Evolutionary conservation across 2,888 invertebrate species (phyloP), one percentile per base, ranked within the genome.

Genomic region (Ligdia adustata): DNA sequence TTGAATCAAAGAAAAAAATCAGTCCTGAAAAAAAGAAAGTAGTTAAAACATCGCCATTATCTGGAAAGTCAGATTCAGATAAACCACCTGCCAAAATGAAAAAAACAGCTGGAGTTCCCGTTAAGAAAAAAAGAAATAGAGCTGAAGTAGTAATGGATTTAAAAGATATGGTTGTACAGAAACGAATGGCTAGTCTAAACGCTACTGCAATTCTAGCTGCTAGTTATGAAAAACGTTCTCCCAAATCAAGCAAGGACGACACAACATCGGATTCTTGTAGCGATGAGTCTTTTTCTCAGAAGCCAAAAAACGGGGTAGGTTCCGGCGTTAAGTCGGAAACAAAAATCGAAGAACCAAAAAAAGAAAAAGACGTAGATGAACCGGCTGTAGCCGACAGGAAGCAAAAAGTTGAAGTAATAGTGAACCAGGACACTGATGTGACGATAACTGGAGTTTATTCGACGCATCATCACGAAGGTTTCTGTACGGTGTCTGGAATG

Each of bases 141-240:
- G 91, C 90, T 42, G 93, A 94, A 74, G 82, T 93, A 26, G 91
- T 93, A 14, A 95, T 95, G 95, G 96, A 96, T 68, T 88, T 96
- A 33, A 95, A 95, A 67, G 96, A 96, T 62, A 96, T 96, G 93
- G 94, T 97, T 3, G 96, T 97, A 9, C 92, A 95, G 61, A 97
- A 97, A 75, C 92, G 97, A 16, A 97, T 97, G 97, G 97, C 97
- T 11, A 96, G 96, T 73, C 86, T 97, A 16, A 97, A 97, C 78
- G 97, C 97, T 7, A 95, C 95, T 20, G 97, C 97, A 11, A 97
- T 97, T 66, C 91, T 97, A 57, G 96, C 97, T 0, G 97, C 97
- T 11, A 96, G 96, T 57, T 97, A 97, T 68, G 96, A 96, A 75
- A 96, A 94, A 70, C 90, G 91, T 37, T 92, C 92, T 22, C 91